Percentiles rank a stretch among this genome's conserved stretches.
phyloP scores from a whole-genome alignment of 2,888 invertebrate genomes.

The Gastrophysa polygoni region DNA sequence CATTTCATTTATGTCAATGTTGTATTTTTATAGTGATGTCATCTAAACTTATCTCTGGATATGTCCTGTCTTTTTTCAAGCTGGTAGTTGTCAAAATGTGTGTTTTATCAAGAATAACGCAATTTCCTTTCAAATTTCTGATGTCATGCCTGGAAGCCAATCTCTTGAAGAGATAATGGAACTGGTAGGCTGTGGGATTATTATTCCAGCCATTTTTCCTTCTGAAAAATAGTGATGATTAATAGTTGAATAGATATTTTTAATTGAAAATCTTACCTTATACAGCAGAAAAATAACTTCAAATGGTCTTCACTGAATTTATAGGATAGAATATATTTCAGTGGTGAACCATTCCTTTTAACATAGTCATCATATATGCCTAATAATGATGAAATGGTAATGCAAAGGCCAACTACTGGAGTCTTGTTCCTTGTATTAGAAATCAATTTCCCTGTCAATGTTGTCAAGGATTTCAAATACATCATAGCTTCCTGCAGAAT shows the following conservation, averaged over 20 bases:
- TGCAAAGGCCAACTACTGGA: conserved; percentile 14
- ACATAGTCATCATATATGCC: conserved; percentile 15
- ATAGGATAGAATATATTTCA: conserved; percentile 8
- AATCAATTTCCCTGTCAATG: neutral
- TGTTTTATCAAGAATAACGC: neutral
- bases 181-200: neutral
- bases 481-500: conserved; percentile 7
- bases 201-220: conserved; percentile 3
- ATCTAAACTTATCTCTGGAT: neutral
- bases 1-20: neutral
- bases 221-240: neutral
- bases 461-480: conserved; percentile 16
- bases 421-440: conserved; percentile 6
- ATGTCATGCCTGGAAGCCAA: neutral
- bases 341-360: neutral
- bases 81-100: neutral
- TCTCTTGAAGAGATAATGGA: neutral
- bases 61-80: neutral
- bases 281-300: conserved; percentile 12
- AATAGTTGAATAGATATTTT: neutral
- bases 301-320: conserved; percentile 19
- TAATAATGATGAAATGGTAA: conserved; percentile 4
- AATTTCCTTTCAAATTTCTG: neutral
- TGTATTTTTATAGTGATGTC: neutral
- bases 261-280: conserved; percentile 6